These are phyloP conservation scores for Papilio machaon DNA, from an alignment of 1,140 invertebrate genomes.

Conservation along the genomic window DNA sequence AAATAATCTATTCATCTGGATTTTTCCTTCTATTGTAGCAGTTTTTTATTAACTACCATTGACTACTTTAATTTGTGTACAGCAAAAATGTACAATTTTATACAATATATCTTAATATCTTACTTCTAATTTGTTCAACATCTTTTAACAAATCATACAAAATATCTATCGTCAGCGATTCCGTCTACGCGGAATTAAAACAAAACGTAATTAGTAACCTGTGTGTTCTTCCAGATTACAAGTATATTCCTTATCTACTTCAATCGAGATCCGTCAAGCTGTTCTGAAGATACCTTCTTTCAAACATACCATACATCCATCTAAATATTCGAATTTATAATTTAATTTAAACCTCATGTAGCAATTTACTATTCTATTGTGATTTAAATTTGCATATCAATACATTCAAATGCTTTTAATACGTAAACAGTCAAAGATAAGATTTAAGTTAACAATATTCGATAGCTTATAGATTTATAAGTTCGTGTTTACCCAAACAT, in stretches of 20 bases:
- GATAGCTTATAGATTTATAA: conserved; percentile 26
- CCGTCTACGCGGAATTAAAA: neutral
- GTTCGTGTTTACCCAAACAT: neutral
- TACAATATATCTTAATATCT: neutral
- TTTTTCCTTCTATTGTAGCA: conserved; percentile 4
- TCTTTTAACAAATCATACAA: too few species aligned
- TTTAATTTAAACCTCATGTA: neutral
- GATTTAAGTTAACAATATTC: neutral
- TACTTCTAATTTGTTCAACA: neutral
- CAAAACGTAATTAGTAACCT: too few species aligned
- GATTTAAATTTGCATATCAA: neutral
- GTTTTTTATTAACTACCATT: neutral
- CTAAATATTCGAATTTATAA: neutral
- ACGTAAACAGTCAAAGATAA: neutral
- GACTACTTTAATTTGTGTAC: neutral
- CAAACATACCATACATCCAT: too few species aligned
- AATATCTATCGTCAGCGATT: neutral
- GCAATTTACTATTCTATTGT: neutral
- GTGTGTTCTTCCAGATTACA: too few species aligned
- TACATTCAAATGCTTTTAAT: neutral
- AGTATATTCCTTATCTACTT: too few species aligned
- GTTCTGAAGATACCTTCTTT: too few species aligned
- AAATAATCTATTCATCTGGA: conserved; percentile 13
- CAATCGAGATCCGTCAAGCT: too few species aligned
- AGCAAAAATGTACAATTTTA: neutral